Percentiles rank a stretch among this genome's conserved stretches.
phyloP scores from a whole-genome alignment of 2,113 vertebrate genomes.

The Phalacrocorax brasilianus region DNA sequence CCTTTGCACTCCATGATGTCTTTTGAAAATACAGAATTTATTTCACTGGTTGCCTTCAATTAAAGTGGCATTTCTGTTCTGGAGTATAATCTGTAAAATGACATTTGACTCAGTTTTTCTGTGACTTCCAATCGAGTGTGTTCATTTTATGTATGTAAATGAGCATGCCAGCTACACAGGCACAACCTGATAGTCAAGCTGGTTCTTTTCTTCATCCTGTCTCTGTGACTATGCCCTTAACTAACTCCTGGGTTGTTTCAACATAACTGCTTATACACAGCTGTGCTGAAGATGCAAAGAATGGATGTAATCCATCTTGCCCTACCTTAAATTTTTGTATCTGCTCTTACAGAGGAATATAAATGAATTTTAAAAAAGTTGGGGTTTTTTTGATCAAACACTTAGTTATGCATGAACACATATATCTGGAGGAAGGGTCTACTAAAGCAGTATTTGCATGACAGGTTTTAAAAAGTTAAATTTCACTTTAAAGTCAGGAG shows the following conservation, averaged over 20 bases:
- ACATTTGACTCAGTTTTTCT: constrained; percentile 23
- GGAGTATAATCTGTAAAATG: constrained; percentile 43
- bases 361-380: background rate
- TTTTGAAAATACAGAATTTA: constrained; percentile 49
- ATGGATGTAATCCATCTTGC: background rate
- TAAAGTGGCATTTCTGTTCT: constrained; percentile 42
- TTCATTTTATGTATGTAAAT: constrained; percentile 7
- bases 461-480: background rate
- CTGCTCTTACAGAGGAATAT: background rate
- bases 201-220: background rate
- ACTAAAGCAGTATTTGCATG: background rate
- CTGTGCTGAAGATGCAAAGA: background rate
- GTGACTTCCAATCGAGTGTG: background rate
- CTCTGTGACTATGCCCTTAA: background rate
- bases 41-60: constrained; percentile 53
- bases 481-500: background rate
- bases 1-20: constrained; percentile 69
- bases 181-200: background rate
- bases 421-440: background rate
- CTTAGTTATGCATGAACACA: background rate
- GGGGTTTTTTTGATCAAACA: background rate
- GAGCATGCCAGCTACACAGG: background rate
- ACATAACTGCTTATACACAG: background rate
- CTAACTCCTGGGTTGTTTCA: background rate
- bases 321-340: background rate